Conservation (phyloP, 2,888 invertebrate species). For the Allolobophora icterica region DNA sequence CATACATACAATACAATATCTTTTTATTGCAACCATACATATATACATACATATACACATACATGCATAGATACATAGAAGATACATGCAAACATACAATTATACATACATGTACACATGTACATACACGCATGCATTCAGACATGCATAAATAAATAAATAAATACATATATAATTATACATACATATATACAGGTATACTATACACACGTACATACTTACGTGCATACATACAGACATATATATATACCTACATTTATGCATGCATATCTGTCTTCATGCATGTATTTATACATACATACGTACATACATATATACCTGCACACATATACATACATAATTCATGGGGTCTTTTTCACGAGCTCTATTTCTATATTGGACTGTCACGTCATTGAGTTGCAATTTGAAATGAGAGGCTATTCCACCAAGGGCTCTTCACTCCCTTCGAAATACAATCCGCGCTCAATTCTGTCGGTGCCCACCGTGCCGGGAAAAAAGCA, state of each 20-base stretch:
- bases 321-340: neutral
- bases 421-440: no score
- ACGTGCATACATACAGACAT: neutral
- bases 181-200: neutral
- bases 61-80: neutral
- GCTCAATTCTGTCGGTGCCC: no score
- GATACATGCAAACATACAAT: neutral
- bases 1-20: no score
- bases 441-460: no score
- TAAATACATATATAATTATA: neutral
- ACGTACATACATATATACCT: neutral
- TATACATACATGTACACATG: neutral
- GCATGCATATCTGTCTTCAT: neutral
- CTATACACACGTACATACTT: neutral
- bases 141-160: neutral
- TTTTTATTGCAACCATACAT: neutral
- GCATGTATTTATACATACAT: neutral
- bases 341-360: neutral
- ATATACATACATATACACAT: neutral
- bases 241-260: neutral
- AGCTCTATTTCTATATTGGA: no score
- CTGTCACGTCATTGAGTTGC: no score
- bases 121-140: neutral
- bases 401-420: no score
- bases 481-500: no score